phyloP scores from a whole-genome alignment of 2,113 vertebrate genomes.

The Diphyllodes magnificus region DNA sequence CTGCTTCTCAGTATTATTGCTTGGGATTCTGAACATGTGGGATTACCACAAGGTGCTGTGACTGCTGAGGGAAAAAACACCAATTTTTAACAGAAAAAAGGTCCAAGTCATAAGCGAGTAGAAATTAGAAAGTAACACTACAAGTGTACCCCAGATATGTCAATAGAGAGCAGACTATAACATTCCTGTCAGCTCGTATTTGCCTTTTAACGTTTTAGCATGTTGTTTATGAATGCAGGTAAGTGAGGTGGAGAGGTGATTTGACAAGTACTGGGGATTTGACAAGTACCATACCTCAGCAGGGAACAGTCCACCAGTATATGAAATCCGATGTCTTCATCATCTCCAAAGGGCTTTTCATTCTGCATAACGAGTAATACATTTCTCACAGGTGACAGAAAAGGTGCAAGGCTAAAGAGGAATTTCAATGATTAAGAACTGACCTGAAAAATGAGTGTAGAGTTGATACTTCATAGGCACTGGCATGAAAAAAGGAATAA shows the following conservation, averaged over 20 bases:
- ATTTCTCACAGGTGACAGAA: conserved; percentile 7
- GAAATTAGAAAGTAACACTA: not conserved
- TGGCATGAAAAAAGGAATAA: not conserved
- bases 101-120: not conserved
- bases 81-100: not conserved
- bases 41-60: not conserved
- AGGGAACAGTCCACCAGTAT: not conserved
- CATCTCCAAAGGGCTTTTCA: not conserved
- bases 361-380: not conserved
- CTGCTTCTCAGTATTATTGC: not conserved
- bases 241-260: not conserved
- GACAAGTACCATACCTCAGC: not conserved
- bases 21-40: not conserved
- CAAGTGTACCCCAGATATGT: not conserved
- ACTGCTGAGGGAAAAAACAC: not conserved
- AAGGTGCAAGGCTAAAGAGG: not conserved
- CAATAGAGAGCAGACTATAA: not conserved
- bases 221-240: not conserved
- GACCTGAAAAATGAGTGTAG: not conserved
- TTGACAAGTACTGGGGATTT: not conserved
- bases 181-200: not conserved
- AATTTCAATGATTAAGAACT: not conserved
- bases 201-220: not conserved
- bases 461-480: not conserved
- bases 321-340: not conserved